Evolutionary conservation across 2,797 vertebrate species (phyloP).

Genomic region (Muscicapa comitata): DNA sequence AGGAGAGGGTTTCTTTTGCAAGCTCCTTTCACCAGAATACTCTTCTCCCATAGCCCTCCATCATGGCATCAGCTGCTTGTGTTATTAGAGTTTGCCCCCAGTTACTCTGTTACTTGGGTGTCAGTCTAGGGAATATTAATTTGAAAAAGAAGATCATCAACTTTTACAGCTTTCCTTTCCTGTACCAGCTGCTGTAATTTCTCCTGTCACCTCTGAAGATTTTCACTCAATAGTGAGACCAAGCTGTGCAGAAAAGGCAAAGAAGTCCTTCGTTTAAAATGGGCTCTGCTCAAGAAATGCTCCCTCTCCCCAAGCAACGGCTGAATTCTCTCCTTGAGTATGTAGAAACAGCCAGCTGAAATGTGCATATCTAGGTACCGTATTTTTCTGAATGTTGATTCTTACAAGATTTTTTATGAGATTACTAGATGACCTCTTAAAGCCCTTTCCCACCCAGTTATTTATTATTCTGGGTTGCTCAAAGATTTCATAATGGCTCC

Average conservation of each 20-base stretch:
- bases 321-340: background rate
- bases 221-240: background rate
- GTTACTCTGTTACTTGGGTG: background rate
- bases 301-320: background rate
- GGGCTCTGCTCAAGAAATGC: background rate
- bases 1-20: background rate
- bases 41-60: background rate
- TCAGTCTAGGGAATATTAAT: background rate
- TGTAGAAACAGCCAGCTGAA: background rate
- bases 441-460: conserved; percentile 56
- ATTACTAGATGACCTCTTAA: conserved; percentile 57
- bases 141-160: background rate
- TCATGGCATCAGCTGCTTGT: accelerated
- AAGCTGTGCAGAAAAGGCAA: background rate
- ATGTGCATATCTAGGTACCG: background rate
- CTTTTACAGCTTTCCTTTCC: conserved; percentile 22
- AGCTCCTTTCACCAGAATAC: background rate
- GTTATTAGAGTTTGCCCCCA: background rate
- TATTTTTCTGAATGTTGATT: conserved; percentile 39
- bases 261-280: background rate
- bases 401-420: conserved; percentile 37
- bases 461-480: conserved; percentile 40
- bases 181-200: conserved; percentile 18
- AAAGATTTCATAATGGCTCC: conserved; percentile 47
- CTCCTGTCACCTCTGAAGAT: background rate